Evolutionary conservation across 2,797 vertebrate species (phyloP).

Genomic region (Crypturellus tataupa): DNA sequence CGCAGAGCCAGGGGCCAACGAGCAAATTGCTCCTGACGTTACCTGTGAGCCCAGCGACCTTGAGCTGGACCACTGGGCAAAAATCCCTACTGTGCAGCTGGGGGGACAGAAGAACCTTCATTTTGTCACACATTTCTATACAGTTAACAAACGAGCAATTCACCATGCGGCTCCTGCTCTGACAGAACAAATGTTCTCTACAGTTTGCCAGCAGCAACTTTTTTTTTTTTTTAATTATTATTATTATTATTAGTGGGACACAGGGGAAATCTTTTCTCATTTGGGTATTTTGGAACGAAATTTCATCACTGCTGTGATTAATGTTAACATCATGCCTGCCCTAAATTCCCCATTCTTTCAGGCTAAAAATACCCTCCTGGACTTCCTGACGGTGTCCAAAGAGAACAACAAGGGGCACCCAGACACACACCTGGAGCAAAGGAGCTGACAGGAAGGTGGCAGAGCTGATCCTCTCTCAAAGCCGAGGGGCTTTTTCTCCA

Average conservation of each 20-base stretch:
- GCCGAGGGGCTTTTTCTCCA: neutral
- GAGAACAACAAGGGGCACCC: neutral
- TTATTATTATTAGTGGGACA: conserved; percentile 1
- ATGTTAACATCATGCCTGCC: conserved; percentile 33
- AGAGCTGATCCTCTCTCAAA: neutral
- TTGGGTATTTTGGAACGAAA: neutral
- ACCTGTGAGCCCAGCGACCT: neutral
- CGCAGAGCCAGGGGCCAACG: neutral
- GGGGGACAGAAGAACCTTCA: neutral
- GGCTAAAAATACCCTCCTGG: conserved; percentile 26
- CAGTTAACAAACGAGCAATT: neutral
- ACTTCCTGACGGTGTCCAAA: neutral
- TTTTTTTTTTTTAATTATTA: neutral
- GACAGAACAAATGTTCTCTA: neutral
- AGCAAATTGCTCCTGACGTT: neutral
- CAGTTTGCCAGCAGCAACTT: conserved; percentile 31
- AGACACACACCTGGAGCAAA: neutral
- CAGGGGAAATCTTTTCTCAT: conserved; percentile 20
- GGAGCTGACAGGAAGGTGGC: neutral
- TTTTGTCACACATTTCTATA: neutral
- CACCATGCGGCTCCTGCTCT: neutral
- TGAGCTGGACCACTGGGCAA: neutral
- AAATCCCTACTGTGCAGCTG: neutral
- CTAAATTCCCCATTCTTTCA: conserved; percentile 48
- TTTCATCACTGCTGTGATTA: conserved; percentile 27